Percentiles rank a stretch among this genome's conserved stretches.
Conservation (phyloP, 2,888 invertebrate species). For the Selenia dentaria region DNA sequence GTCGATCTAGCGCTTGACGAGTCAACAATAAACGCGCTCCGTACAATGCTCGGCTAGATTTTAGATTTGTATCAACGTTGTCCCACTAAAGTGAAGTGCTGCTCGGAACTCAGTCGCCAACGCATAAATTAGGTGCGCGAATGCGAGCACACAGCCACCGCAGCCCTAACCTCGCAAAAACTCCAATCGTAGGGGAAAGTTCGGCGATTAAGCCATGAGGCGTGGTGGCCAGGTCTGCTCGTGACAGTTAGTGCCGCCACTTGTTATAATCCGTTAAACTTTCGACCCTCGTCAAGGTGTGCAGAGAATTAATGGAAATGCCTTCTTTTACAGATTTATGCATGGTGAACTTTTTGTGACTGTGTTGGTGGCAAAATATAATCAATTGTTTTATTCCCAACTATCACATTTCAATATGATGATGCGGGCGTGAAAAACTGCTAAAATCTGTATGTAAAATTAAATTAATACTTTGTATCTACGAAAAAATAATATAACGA, state of each 20-base stretch:
- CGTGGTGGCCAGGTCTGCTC: constrained; percentile 80
- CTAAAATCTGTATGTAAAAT: too few relatives aligned
- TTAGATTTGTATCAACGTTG: constrained; percentile 5
- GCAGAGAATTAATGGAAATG: constrained; percentile 74
- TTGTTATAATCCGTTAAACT: constrained; percentile 83
- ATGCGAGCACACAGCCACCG: constrained; percentile 56
- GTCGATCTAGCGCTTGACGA: too few relatives aligned
- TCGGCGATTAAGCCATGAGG: constrained; percentile 82
- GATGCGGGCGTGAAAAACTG: too few relatives aligned
- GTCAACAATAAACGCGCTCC: too few relatives aligned
- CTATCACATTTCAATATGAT: too few relatives aligned
- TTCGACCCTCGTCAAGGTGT: constrained; percentile 82
- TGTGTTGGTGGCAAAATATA: neutral
- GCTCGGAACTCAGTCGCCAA: constrained; percentile 61
- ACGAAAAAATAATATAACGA: too few relatives aligned
- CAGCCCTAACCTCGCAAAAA: constrained; percentile 71
- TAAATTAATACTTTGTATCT: too few relatives aligned
- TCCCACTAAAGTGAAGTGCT: constrained; percentile 39
- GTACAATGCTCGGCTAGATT: too few relatives aligned
- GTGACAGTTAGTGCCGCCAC: constrained; percentile 82
- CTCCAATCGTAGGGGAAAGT: constrained; percentile 81
- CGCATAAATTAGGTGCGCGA: constrained; percentile 76
- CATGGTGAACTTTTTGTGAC: constrained; percentile 53
- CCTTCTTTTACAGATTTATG: constrained; percentile 69
- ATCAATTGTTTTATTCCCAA: too few relatives aligned